A percentile compares a stretch with the other conserved stretches of the same genome.
These are phyloP conservation scores for Neodiprion lecontei DNA, from an alignment of 1,140 invertebrate species.

Conservation along the genomic window DNA sequence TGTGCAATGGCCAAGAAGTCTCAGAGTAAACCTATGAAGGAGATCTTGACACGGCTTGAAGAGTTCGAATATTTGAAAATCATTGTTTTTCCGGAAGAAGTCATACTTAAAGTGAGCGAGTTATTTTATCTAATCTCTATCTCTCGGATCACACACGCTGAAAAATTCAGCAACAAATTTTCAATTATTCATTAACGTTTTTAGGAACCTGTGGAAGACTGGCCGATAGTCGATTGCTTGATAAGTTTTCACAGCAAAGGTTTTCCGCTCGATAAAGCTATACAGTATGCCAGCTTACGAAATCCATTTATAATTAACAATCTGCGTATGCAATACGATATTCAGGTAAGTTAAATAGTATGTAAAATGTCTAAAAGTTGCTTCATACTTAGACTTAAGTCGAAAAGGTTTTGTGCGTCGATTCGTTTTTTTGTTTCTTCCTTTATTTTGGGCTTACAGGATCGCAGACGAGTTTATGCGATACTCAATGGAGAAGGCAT, in stretches of 20 bases:
- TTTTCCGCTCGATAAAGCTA: constrained; percentile 98
- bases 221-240: constrained; percentile 97
- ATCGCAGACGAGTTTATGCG: constrained; percentile 92
- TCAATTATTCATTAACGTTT: constrained; percentile 43
- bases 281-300: constrained; percentile 91
- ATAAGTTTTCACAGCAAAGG: constrained; percentile 99
- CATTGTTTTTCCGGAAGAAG: constrained; percentile 91
- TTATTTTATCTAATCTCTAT: not conserved
- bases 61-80: constrained; percentile 97
- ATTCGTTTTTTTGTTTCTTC: constrained; percentile 19
- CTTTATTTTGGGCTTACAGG: constrained; percentile 61
- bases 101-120: constrained; percentile 83
- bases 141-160: not conserved
- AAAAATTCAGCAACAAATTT: constrained; percentile 12
- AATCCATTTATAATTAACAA: constrained; percentile 99
- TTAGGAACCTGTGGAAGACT: constrained; percentile 94
- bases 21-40: constrained; percentile 98
- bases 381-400: constrained; percentile 12
- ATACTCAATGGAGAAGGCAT: constrained; percentile 95
- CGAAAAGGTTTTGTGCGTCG: not conserved
- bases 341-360: constrained; percentile 71
- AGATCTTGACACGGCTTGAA: constrained; percentile 92
- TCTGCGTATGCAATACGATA: constrained; percentile 97
- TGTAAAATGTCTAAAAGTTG: constrained; percentile 12
- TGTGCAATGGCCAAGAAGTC: constrained; percentile 99